These are phyloP conservation scores for Nysson spinosus DNA, from an alignment of 2,888 invertebrate species.

Conservation along the genomic window DNA sequence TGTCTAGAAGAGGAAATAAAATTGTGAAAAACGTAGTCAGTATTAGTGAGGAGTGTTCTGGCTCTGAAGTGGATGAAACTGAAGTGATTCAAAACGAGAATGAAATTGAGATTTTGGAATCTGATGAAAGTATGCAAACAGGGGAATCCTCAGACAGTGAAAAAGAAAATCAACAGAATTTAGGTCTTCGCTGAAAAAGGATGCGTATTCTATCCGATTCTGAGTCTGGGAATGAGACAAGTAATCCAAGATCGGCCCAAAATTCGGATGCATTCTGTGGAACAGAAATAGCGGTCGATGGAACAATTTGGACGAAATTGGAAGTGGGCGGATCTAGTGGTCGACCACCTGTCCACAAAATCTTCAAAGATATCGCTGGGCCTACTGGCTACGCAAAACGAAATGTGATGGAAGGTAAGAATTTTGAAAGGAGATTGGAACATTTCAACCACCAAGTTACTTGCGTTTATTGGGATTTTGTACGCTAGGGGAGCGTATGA, in stretches of 20 bases:
- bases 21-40: no score
- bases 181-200: no score
- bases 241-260: no score
- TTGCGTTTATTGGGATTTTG: constrained; percentile 19
- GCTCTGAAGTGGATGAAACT: no score
- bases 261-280: no score
- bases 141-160: no score
- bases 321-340: constrained; percentile 6
- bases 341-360: constrained; percentile 7
- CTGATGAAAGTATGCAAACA: no score
- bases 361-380: constrained; percentile 14
- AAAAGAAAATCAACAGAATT: no score
- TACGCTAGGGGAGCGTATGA: constrained; percentile 19
- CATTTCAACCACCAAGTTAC: constrained; percentile 2
- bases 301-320: constrained; percentile 17
- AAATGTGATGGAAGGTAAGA: constrained; percentile 26
- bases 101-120: no score
- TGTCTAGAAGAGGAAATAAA: no score
- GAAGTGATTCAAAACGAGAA: no score
- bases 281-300: constrained; percentile 15
- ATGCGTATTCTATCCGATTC: constrained; percentile 21
- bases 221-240: constrained; percentile 15
- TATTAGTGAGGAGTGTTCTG: no score
- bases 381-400: constrained; percentile 17
- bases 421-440: constrained; percentile 17